Base-by-base conservation (phyloP, 2,888 invertebrate species). In the Acronicta aceris region DNA sequence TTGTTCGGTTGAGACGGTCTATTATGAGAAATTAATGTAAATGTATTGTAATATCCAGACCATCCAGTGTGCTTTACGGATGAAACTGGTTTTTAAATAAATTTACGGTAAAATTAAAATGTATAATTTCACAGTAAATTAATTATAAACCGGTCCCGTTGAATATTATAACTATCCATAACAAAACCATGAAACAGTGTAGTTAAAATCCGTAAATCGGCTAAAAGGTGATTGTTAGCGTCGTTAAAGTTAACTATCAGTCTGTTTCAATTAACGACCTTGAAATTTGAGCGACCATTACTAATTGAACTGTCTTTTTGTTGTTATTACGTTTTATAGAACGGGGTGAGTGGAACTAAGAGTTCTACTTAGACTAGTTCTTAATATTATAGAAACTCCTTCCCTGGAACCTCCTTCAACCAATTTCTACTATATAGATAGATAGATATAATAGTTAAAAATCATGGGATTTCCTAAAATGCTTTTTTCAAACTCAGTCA, bases 121-220 rank as follows among this genome's bases (percentile, higher is more conserved):
- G 6, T 38, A n/a, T n/a, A 6, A 38, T n/a, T 38, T 38, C n/a
- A 38, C 38, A n/a, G 13, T n/a, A 38, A 38, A n/a, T 38, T 38
- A 45, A 51, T 54, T 36, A 21, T 27, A 71, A 38, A 41, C 41
- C 53, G 10, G 16, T 42, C 48, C 71, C 65, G 55, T 64, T 67
- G 49, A 41, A 52, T 6, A n/a, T n/a, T n/a, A 51, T 48, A 60
- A 72, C 52, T 12, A 65, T 27, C 53, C 60, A 41, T 50, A 41
- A 12, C 55, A 10, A 56, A 65, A 54, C 67, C 69, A 51, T 70
- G 56, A 66, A 72, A 70, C 51, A 66, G 66, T 51, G 56, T 46
- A 41, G 55, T 60, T 66, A 41, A 66, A 51, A 65, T 43, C 46
- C 56, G 65, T 71, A 51, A 49, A 55, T 69, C 45, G 55, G 60